Evolutionary conservation across 2,797 vertebrate species (phyloP).

Genomic region (Arremon brunneinucha): DNA sequence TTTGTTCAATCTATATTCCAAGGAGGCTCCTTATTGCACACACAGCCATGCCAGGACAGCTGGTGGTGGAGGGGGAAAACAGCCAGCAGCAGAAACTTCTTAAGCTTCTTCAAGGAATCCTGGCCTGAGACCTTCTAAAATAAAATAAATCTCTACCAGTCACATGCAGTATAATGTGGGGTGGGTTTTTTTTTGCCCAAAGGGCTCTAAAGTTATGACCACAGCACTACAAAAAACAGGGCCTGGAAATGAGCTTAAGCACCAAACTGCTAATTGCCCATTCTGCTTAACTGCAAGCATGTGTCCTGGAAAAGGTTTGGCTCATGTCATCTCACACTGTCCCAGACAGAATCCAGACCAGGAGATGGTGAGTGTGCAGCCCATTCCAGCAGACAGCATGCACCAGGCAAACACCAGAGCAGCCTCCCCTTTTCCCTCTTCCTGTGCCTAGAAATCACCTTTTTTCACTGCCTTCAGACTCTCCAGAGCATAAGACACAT

Average conservation of each 20-base stretch:
- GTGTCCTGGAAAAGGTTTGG: not conserved
- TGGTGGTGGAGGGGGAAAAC: not conserved
- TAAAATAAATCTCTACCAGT: not conserved
- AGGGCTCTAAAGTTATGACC: not conserved
- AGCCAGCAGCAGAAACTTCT: not conserved
- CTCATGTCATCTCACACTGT: not conserved
- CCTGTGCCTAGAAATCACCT: not conserved
- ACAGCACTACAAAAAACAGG: not conserved
- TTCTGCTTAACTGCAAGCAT: not conserved
- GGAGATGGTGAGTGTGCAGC: not conserved
- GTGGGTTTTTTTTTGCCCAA: not conserved
- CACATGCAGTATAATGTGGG: not conserved
- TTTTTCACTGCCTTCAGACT: not conserved
- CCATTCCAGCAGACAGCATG: not conserved
- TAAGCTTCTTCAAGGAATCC: not conserved
- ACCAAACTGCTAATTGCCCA: not conserved
- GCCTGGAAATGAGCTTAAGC: not conserved
- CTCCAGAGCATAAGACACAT: rapidly evolving
- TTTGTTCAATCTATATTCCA: not conserved
- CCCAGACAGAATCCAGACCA: not conserved
- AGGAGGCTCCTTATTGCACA: not conserved
- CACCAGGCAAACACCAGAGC: not conserved
- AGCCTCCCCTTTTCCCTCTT: not conserved
- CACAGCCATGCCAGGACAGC: not conserved
- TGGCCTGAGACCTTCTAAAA: not conserved